Conservation (phyloP, 1,140 invertebrate species). For the Penaeus japonicus region DNA sequence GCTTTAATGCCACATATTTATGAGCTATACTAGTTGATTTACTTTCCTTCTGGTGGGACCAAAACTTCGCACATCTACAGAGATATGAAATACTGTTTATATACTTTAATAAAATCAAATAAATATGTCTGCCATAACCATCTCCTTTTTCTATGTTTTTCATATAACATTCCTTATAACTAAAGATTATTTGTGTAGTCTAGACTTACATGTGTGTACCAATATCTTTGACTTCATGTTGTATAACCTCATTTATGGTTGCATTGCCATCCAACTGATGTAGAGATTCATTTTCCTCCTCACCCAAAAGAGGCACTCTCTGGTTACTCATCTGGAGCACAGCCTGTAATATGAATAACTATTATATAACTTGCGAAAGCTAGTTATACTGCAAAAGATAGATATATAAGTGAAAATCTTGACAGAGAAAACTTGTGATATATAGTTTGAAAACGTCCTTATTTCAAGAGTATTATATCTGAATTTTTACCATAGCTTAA, state of each 20-base stretch:
- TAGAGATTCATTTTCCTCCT: conserved; percentile 68
- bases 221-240: conserved; percentile 98
- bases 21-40: no score
- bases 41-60: no score
- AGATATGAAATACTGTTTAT: no score
- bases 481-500: not conserved
- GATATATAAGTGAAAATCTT: not conserved
- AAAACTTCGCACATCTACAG: no score
- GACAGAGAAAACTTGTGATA: not conserved
- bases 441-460: no score
- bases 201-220: conserved; percentile 89
- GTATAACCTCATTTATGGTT: conserved; percentile 93
- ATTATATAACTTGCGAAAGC: not conserved
- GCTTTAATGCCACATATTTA: no score
- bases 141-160: no score
- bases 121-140: no score
- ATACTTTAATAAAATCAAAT: no score
- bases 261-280: conserved; percentile 75
- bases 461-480: no score
- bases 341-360: conserved; percentile 68
- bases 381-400: not conserved
- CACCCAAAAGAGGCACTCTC: conserved; percentile 74
- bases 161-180: no score
- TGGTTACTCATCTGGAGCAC: conserved; percentile 93
- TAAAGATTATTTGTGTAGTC: conserved; percentile 22